Base-by-base conservation (phyloP, 2,888 invertebrate species). In the Cenopis cana region DNA sequence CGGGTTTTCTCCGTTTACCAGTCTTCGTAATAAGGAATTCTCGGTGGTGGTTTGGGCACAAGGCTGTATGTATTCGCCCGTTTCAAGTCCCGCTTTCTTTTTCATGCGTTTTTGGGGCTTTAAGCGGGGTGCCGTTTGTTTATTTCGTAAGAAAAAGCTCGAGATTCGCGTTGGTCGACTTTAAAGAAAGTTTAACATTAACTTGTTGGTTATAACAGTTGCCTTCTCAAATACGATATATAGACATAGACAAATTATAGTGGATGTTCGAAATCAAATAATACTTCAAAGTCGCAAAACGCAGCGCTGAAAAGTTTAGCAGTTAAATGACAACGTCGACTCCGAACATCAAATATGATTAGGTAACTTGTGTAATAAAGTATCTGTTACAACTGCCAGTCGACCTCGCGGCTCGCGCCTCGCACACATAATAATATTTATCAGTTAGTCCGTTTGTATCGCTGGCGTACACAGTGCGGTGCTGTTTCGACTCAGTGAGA, bases 401-500 rank as follows among this genome's bases (percentile, higher is more conserved):
- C 29, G 29, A 0, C 24, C 29, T 14, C 14, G n/a, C 14, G 29
- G 50, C 52, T 62, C 18, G n/a, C 1, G 49, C 33, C 6, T 29
- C n/a, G 33, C 69, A 62, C 62, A 24, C 41, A 57, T 56, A 62
- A 62, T 73, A 67, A 67, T 46, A 18, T 17, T 55, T n/a, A 10
- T 29, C 18, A 12, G 38, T 57, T 57, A 57, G 33, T 69, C 4
- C 9, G 52, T 60, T 50, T 49, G 67, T 64, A 61, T 76, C 77
- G 76, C 76, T 73, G 76, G 72, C 82, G 81, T 74, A 79, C 82
- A 78, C 83, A 82, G 84, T 78, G 75, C 81, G 84, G 76, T 79
- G 83, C 82, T 81, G 84, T 83, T 78, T 81, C 81, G 83, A 78
- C 80, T 82, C 81, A 85, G 85, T 85, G 85, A 85, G 84, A 85